These are phyloP conservation scores for Steinernema hermaphroditum DNA, from an alignment of 2,888 invertebrate species.

Conservation along the genomic window DNA sequence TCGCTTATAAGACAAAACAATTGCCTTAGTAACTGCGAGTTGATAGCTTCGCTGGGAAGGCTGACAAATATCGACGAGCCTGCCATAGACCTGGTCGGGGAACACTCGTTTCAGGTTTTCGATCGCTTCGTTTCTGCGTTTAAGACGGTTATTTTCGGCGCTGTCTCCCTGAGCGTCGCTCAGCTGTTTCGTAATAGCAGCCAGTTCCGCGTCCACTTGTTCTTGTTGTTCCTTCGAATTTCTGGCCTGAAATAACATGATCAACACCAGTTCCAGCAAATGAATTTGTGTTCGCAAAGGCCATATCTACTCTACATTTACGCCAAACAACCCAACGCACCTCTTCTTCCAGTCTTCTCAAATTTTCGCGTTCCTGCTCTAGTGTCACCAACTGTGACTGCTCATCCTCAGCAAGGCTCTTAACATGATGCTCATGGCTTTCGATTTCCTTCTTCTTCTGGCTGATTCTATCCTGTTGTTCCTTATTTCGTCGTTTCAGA, in stretches of 20 bases:
- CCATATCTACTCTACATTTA: not conserved
- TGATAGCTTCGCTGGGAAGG: slow-evolving; percentile 98
- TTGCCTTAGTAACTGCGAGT: slow-evolving; percentile 88
- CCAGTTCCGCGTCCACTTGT: slow-evolving; percentile 43
- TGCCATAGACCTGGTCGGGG: slow-evolving; percentile 90
- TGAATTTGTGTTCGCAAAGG: too few species aligned
- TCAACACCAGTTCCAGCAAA: too few species aligned
- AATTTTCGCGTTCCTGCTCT: slow-evolving; percentile 45
- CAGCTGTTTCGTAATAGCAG: slow-evolving; percentile 53
- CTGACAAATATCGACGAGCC: slow-evolving; percentile 98
- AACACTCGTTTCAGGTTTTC: slow-evolving; percentile 94
- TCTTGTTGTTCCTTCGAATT: slow-evolving; percentile 49
- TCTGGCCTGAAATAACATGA: slow-evolving; percentile 35
- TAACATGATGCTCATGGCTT: slow-evolving; percentile 85
- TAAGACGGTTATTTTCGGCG: slow-evolving; percentile 89
- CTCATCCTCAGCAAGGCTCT: slow-evolving; percentile 76
- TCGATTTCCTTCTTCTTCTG: slow-evolving; percentile 91
- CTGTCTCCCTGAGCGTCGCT: slow-evolving; percentile 76
- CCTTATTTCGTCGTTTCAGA: slow-evolving; percentile 82
- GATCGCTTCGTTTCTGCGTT: slow-evolving; percentile 94
- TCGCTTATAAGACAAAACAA: not conserved
- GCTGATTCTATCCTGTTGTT: slow-evolving; percentile 82
- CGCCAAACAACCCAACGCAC: slow-evolving; percentile 29
- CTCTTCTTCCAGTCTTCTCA: slow-evolving; percentile 50
- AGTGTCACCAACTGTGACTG: slow-evolving; percentile 38